Conservation (phyloP, 2,113 vertebrate genomes). For the Pseudonaja textilis region DNA sequence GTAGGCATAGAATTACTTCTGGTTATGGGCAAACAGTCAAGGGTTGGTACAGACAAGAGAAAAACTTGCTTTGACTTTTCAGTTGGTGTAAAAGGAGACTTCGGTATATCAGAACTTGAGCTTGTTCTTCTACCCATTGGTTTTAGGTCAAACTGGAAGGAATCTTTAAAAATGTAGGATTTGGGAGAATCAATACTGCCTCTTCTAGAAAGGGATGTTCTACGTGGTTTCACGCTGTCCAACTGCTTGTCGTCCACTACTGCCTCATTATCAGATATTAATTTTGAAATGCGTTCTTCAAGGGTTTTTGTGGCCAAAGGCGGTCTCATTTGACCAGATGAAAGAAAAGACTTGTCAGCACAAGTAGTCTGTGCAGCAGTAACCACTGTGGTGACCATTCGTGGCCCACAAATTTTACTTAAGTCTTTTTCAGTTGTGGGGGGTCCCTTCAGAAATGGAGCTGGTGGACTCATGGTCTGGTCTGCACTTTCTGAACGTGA, state of each 20-base stretch:
- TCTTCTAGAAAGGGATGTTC: slow-evolving; percentile 93
- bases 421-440: slow-evolving; percentile 79
- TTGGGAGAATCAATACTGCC: slow-evolving; percentile 98
- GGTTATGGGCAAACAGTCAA: slow-evolving; percentile 97
- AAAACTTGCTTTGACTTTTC: slow-evolving; percentile 97
- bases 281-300: slow-evolving; percentile 93
- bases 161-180: slow-evolving; percentile 99
- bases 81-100: slow-evolving; percentile 96
- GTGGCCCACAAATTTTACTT: slow-evolving; percentile 69
- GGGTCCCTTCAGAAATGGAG: slow-evolving; percentile 84
- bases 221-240: slow-evolving; percentile 96
- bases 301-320: slow-evolving; percentile 90
- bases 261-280: slow-evolving; percentile 97
- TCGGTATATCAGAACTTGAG: slow-evolving; percentile 97
- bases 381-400: slow-evolving; percentile 60
- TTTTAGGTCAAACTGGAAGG: slow-evolving; percentile 98
- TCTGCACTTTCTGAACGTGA: slow-evolving; percentile 96
- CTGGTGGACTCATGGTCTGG: slow-evolving; percentile 90
- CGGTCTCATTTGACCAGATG: slow-evolving; percentile 84
- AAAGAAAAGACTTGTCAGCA: slow-evolving; percentile 71
- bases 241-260: slow-evolving; percentile 96
- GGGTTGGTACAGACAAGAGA: slow-evolving; percentile 91
- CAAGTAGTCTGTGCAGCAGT: slow-evolving; percentile 74
- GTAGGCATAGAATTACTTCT: slow-evolving; percentile 98
- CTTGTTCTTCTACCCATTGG: slow-evolving; percentile 92